phyloP scores from a whole-genome alignment of 2,888 invertebrate genomes.

The Drosophila sordidula region DNA sequence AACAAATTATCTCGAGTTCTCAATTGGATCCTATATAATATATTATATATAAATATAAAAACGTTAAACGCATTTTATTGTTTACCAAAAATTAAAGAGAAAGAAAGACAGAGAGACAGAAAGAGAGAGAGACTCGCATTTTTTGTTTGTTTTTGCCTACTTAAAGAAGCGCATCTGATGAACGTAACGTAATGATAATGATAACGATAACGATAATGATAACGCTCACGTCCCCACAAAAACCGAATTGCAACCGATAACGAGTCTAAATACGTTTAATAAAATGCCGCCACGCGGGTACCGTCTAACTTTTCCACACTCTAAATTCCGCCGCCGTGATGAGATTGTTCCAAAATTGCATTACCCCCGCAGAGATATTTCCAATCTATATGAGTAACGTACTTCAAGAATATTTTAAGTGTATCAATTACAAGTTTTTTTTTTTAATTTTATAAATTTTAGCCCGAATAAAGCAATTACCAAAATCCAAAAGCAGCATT shows the following conservation, averaged over 20 bases:
- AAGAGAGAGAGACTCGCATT: constrained; percentile 72
- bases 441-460: constrained; percentile 44
- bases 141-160: constrained; percentile 77
- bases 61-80: constrained; percentile 65
- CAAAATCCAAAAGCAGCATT: constrained; percentile 61
- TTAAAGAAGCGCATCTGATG: constrained; percentile 66
- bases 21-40: constrained; percentile 72
- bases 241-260: constrained; percentile 51
- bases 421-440: constrained; percentile 46
- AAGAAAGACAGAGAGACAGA: constrained; percentile 57
- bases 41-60: constrained; percentile 63
- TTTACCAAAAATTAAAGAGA: constrained; percentile 58
- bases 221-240: constrained; percentile 41
- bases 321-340: constrained; percentile 74
- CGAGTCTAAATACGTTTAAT: constrained; percentile 46
- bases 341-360: constrained; percentile 74
- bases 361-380: constrained; percentile 54
- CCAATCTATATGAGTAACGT: constrained; percentile 64
- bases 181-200: constrained; percentile 70
- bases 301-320: constrained; percentile 47
- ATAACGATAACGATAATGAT: constrained; percentile 32
- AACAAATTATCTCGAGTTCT: constrained; percentile 79
- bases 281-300: constrained; percentile 46
- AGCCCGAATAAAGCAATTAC: constrained; percentile 63
- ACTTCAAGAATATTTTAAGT: constrained; percentile 72